These are phyloP conservation scores for Fregetta grallaria DNA, from an alignment of 2,113 vertebrate species.

Conservation along the genomic window DNA sequence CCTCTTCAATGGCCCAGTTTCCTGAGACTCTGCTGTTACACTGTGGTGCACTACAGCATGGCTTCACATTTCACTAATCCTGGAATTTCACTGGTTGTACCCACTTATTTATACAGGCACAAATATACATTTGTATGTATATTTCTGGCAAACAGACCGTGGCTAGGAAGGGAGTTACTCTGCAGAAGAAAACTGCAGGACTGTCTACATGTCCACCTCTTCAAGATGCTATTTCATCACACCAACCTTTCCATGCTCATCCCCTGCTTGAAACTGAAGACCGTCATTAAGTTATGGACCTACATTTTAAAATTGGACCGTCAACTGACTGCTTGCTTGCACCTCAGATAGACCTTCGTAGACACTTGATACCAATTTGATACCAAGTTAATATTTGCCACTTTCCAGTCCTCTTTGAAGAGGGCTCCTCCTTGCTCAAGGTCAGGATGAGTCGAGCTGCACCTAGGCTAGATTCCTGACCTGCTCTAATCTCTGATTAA, in stretches of 20 bases:
- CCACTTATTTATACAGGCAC: not conserved
- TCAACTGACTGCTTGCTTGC: not conserved
- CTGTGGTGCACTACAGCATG: not conserved
- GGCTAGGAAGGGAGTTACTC: not conserved
- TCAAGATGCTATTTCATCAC: not conserved
- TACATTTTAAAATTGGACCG: not conserved
- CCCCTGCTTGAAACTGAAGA: not conserved
- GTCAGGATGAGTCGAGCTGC: not conserved
- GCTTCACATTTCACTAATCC: not conserved
- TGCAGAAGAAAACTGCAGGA: not conserved
- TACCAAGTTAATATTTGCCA: not conserved
- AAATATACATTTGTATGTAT: not conserved
- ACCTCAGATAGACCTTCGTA: not conserved
- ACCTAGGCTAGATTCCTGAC: not conserved
- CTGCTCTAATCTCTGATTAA: not conserved
- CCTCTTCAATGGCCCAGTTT: not conserved
- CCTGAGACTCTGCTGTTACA: not conserved
- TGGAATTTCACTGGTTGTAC: not conserved
- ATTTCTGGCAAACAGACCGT: not conserved
- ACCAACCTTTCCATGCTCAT: not conserved
- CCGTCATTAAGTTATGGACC: not conserved
- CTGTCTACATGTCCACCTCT: not conserved
- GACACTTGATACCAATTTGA: not conserved
- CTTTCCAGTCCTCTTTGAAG: not conserved
- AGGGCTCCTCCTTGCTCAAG: not conserved